phyloP scores from a whole-genome alignment of 1,140 invertebrate species.

The Heterodera schachtii region DNA sequence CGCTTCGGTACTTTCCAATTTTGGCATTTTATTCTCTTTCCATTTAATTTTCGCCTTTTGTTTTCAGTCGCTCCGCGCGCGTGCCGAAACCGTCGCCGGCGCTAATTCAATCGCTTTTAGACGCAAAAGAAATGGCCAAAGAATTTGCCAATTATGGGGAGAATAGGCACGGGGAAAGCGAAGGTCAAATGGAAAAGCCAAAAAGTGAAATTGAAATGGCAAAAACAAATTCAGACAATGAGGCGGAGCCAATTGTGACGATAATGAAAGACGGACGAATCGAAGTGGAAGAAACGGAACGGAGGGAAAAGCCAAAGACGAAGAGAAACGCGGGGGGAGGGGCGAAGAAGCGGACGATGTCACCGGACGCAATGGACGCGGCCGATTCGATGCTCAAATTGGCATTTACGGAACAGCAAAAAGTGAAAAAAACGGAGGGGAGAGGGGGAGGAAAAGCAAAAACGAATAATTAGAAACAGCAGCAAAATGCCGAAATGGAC shows the following conservation, averaged over 20 bases:
- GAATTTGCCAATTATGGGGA: not conserved
- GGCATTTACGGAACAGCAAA: conserved; percentile 2
- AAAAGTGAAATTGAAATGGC: not conserved
- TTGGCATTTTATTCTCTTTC: not conserved
- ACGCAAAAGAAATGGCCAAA: conserved; percentile 10
- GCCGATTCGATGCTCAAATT: conserved; percentile 26
- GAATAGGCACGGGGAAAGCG: not conserved
- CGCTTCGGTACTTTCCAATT: not conserved
- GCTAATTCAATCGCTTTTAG: conserved; percentile 16
- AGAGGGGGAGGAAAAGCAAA: not conserved
- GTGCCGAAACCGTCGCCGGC: conserved; percentile 20
- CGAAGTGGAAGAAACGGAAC: conserved; percentile 23
- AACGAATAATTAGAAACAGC: not conserved
- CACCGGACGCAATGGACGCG: conserved; percentile 8
- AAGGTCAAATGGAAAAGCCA: not conserved
- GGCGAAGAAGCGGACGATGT: not conserved
- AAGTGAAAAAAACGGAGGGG: not conserved
- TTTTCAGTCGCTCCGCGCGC: conserved; percentile 22
- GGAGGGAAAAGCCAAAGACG: not conserved
- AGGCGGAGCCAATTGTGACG: conserved; percentile 25
- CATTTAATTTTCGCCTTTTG: not conserved
- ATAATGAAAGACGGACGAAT: conserved; percentile 27
- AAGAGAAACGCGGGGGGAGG: not conserved
- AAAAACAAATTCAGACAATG: conserved; percentile 13
- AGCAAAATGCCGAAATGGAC: not conserved